These are phyloP conservation scores for Sminthurinus signatus DNA, from an alignment of 1,140 invertebrate genomes.

Conservation along the genomic window DNA sequence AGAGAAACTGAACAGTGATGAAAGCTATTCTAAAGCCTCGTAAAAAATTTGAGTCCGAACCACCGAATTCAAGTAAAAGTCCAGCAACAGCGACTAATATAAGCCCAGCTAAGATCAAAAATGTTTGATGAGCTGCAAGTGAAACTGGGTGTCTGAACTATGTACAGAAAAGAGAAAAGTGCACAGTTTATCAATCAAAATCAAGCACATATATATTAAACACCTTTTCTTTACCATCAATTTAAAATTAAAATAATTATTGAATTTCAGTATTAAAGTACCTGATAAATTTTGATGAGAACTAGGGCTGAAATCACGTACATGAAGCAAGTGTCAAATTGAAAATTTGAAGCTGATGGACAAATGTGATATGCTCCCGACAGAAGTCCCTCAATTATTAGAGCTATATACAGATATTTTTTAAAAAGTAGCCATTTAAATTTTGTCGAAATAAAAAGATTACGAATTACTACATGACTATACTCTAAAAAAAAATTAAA, in stretches of 20 bases:
- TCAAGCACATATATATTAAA: background rate
- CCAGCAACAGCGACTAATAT: slow-evolving; percentile 26
- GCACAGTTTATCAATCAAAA: background rate
- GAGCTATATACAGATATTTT: slow-evolving; percentile 49
- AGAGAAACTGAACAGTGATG: slow-evolving; percentile 18
- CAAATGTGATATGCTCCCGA: too few species aligned
- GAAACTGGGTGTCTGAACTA: too few species aligned
- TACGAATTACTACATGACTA: too few species aligned
- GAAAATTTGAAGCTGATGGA: background rate
- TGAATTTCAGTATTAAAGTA: slow-evolving; percentile 45
- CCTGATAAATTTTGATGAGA: slow-evolving; percentile 57
- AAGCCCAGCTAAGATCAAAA: slow-evolving; percentile 29
- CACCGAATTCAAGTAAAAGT: slow-evolving; percentile 28
- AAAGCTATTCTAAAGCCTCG: slow-evolving; percentile 25
- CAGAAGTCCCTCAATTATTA: background rate
- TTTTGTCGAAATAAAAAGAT: too few species aligned
- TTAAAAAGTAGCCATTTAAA: slow-evolving; percentile 84
- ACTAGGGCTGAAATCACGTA: slow-evolving; percentile 55
- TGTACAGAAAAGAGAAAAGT: too few species aligned
- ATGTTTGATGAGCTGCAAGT: slow-evolving; percentile 29
- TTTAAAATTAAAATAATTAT: slow-evolving; percentile 50
- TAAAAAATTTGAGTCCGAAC: background rate
- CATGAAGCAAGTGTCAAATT: slow-evolving; percentile 57
- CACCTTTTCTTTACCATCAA: background rate
- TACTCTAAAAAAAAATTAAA: too few species aligned